Percentiles rank a stretch among this genome's conserved stretches.
Evolutionary conservation across 1,140 invertebrate genomes (phyloP).

Genomic region (Babylonia areolata): DNA sequence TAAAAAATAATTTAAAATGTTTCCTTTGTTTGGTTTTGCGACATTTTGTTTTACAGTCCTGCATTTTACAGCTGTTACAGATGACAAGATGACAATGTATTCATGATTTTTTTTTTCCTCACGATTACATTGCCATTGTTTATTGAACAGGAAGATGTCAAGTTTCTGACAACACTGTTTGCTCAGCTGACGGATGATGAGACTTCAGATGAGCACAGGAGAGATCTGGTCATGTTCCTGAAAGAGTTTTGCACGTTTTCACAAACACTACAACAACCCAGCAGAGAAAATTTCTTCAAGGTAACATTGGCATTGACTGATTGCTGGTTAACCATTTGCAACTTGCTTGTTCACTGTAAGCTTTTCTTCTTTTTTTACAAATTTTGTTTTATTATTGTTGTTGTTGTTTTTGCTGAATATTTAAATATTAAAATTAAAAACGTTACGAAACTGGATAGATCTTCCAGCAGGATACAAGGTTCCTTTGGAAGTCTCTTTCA

Average conservation of each 20-base stretch:
- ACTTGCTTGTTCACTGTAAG: neutral
- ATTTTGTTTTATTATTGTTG: neutral
- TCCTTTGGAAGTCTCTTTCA: too few species aligned
- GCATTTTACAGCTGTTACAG: too few species aligned
- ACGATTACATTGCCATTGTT: too few species aligned
- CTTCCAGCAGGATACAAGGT: too few species aligned
- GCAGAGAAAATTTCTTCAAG: slow-evolving; percentile 98
- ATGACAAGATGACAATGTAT: too few species aligned
- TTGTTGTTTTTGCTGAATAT: neutral
- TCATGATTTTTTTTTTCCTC: too few species aligned
- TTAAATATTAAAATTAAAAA: too few species aligned
- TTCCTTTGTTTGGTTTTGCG: too few species aligned
- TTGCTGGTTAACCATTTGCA: neutral
- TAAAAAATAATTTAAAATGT: too few species aligned
- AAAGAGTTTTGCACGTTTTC: slow-evolving; percentile 99
- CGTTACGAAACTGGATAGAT: too few species aligned
- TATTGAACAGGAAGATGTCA: slow-evolving; percentile 90
- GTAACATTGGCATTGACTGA: slow-evolving; percentile 67
- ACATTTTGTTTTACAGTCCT: too few species aligned
- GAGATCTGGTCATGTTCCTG: slow-evolving; percentile 97
- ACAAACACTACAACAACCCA: slow-evolving; percentile 97
- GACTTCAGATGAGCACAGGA: slow-evolving; percentile 88
- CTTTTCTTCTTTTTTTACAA: neutral
- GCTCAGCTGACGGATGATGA: slow-evolving; percentile 92
- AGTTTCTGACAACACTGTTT: slow-evolving; percentile 96